Evolutionary conservation across 2,797 vertebrate genomes (phyloP).

Genomic region (Delichon dasypus): DNA sequence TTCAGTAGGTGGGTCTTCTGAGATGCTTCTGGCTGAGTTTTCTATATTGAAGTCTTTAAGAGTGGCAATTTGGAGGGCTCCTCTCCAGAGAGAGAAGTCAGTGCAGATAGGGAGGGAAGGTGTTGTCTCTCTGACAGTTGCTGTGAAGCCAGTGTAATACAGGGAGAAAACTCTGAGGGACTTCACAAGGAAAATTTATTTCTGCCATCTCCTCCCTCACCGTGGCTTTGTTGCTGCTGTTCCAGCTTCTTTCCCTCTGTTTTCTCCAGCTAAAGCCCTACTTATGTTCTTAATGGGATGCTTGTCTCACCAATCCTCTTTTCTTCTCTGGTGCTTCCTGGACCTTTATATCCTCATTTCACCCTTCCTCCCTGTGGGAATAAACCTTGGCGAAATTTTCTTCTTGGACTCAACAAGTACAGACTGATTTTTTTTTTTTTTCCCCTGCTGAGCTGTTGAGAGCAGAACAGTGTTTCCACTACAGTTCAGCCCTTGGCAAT

Average conservation of each 20-base stretch:
- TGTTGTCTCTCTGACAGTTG: not conserved
- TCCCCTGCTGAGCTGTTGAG: not conserved
- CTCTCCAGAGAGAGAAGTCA: not conserved
- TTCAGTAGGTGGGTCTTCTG: not conserved
- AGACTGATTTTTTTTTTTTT: not conserved
- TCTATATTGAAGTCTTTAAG: not conserved
- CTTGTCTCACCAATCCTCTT: not conserved
- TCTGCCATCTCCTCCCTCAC: not conserved
- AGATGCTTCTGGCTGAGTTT: not conserved
- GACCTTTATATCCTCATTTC: not conserved
- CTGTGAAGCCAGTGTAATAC: not conserved
- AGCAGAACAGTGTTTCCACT: not conserved
- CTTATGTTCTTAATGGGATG: not conserved
- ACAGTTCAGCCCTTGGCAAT: not conserved
- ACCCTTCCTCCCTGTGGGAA: not conserved
- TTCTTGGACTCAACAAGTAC: not conserved
- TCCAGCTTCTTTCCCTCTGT: not conserved
- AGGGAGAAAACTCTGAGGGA: not conserved
- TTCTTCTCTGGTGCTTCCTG: not conserved
- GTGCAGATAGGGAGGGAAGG: not conserved
- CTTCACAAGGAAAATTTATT: not conserved
- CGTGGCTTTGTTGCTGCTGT: not conserved
- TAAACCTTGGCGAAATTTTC: not conserved
- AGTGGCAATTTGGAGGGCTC: not conserved
- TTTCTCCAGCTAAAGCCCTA: not conserved